Conservation (phyloP, 2,113 vertebrate genomes). For the Hydrochoerus hydrochaeris region DNA sequence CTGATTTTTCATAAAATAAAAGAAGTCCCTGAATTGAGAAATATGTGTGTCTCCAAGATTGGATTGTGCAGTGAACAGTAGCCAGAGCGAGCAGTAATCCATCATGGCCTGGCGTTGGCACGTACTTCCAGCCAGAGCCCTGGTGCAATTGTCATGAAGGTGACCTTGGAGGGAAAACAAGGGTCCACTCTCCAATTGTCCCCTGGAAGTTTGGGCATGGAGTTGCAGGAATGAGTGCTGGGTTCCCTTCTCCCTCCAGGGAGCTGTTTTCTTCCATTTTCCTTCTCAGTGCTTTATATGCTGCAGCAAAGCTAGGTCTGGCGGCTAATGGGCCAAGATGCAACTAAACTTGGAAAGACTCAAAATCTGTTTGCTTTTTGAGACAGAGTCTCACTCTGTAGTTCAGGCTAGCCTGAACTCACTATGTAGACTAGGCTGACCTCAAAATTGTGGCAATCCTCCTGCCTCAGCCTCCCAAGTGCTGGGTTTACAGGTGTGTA, state of each 20-base stretch:
- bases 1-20: slow-evolving; percentile 91
- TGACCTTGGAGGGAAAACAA: slow-evolving; percentile 86
- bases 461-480: neutral
- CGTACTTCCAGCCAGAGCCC: slow-evolving; percentile 87
- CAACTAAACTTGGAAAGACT: slow-evolving; percentile 11
- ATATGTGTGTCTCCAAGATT: slow-evolving; percentile 92
- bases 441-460: neutral
- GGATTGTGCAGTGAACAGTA: slow-evolving; percentile 93
- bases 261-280: slow-evolving; percentile 40
- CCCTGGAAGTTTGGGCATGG: slow-evolving; percentile 62
- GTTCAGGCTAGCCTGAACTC: neutral
- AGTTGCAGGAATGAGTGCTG: neutral
- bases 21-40: slow-evolving; percentile 92
- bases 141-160: slow-evolving; percentile 89
- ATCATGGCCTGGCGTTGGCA: slow-evolving; percentile 88
- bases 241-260: neutral
- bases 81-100: slow-evolving; percentile 91
- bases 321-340: neutral
- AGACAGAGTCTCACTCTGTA: neutral
- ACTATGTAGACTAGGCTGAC: too few relatives aligned
- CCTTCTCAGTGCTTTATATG: neutral
- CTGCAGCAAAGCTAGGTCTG: neutral
- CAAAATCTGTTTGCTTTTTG: neutral
- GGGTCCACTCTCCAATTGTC: slow-evolving; percentile 57
- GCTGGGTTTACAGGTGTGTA: neutral